phyloP scores from a whole-genome alignment of 2,797 vertebrate genomes.

The Adrianichthys oophorus region DNA sequence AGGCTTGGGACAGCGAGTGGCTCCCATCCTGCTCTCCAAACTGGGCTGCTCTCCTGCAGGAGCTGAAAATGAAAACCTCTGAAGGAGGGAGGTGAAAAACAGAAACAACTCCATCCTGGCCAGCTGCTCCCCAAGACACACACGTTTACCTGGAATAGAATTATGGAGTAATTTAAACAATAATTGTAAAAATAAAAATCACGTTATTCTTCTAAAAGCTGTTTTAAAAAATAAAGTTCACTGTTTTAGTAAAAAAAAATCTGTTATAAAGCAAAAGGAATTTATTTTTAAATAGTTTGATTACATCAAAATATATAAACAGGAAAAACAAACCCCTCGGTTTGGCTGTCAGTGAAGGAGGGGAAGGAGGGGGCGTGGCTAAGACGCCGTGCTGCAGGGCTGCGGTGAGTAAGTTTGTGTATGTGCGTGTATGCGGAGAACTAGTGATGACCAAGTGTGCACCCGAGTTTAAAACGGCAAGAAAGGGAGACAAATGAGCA shows the following conservation, averaged over 20 bases:
- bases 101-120: constrained; percentile 79
- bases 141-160: constrained; percentile 74
- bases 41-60: constrained; percentile 55
- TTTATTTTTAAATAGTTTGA: too few species aligned
- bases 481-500: too few species aligned
- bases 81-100: constrained; percentile 74
- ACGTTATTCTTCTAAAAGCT: not conserved
- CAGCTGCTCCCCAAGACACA: constrained; percentile 78
- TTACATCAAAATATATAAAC: too few species aligned
- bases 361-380: too few species aligned
- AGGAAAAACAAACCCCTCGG: too few species aligned
- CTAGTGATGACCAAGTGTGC: too few species aligned
- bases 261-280: not conserved
- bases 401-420: too few species aligned
- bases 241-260: not conserved
- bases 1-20: constrained; percentile 64
- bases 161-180: not conserved
- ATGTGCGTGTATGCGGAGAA: too few species aligned
- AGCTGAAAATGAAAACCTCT: constrained; percentile 79
- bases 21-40: constrained; percentile 54
- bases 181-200: not conserved
- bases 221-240: not conserved
- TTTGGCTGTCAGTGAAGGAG: too few species aligned
- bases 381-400: too few species aligned
- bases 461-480: too few species aligned